Conservation (phyloP, 2,797 vertebrate species). For the Hyperoplus immaculatus region DNA sequence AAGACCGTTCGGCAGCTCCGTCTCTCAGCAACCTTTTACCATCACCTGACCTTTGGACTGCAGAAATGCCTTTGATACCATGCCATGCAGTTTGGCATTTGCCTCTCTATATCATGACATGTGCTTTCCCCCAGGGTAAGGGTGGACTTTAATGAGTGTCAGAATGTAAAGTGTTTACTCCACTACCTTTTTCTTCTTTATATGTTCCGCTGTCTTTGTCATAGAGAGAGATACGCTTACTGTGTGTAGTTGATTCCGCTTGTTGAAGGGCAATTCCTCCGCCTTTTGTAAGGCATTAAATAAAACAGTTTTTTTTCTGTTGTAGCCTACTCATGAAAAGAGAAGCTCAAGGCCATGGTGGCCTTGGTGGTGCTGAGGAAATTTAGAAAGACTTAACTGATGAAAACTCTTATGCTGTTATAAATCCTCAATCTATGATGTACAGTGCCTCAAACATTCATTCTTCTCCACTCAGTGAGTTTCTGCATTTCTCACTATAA, state of each 20-base stretch:
- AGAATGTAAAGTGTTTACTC: conserved; percentile 80
- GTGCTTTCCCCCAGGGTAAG: conserved; percentile 55
- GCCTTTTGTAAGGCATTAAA: conserved; percentile 45
- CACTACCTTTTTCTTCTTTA: conserved; percentile 67
- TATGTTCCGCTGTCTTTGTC: conserved; percentile 58
- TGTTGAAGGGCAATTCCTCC: conserved; percentile 54
- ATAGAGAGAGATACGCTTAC: conserved; percentile 42
- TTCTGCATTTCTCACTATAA: conserved; percentile 4
- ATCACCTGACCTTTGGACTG: conserved; percentile 87
- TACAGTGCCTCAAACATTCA: conserved; percentile 15
- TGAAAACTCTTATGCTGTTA: conserved; percentile 30
- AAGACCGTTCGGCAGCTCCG: conserved; percentile 81
- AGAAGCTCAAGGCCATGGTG: conserved; percentile 30
- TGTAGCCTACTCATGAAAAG: conserved; percentile 25
- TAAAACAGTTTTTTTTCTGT: conserved; percentile 20
- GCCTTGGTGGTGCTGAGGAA: conserved; percentile 39
- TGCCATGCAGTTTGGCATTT: conserved; percentile 83
- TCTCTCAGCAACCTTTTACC: conserved; percentile 87
- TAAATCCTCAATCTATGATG: conserved; percentile 17
- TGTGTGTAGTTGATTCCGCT: conserved; percentile 38
- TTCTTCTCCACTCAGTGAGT: background rate
- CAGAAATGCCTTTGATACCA: conserved; percentile 84
- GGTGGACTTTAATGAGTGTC: conserved; percentile 77
- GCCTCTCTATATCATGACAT: conserved; percentile 71
- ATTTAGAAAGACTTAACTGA: conserved; percentile 52